Evolutionary conservation across 2,113 vertebrate species (phyloP), one percentile per base, ranked within the genome.

Genomic region (Lynx canadensis): DNA sequence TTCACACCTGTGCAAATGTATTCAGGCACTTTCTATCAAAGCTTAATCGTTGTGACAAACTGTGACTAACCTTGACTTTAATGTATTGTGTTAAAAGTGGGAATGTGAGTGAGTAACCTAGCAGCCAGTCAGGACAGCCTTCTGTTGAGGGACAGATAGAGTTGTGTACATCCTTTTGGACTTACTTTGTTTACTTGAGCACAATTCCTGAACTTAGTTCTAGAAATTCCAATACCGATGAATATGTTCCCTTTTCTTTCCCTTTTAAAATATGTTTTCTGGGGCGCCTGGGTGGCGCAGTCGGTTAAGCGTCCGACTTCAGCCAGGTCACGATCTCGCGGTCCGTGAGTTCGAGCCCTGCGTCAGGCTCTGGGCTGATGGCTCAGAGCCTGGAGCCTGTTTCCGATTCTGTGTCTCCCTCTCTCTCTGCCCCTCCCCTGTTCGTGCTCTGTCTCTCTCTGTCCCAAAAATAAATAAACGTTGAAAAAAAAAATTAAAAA

Each of bases 241-340:
- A 91, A 55, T 85, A 7, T 68, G 25, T 79, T n/a, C 16, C 13
- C 1, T 71, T 91, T 88, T 66, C 71, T 89, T 93, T 81, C 0
- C 45, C 36, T 82, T 87, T 86, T 23, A 89, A 97, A 78, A 19
- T 85, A 55, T 91, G 66, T 85, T 96, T 93, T 97, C 95, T 89
- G n/a, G n/a, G n/a, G n/a, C n/a, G n/a, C n/a, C n/a, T n/a, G n/a
- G n/a, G n/a, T n/a, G n/a, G n/a, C n/a, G n/a, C n/a, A n/a, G n/a
- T n/a, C n/a, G n/a, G n/a, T n/a, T n/a, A n/a, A n/a, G n/a, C n/a
- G n/a, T n/a, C n/a, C n/a, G n/a, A n/a, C n/a, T n/a, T n/a, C n/a
- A n/a, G n/a, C n/a, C n/a, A n/a, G n/a, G n/a, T n/a, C n/a, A n/a
- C n/a, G n/a, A n/a, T n/a, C n/a, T n/a, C n/a, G n/a, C n/a, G n/a